These are phyloP conservation scores for Andrena hattorfiana DNA, from an alignment of 2,888 invertebrate species.

Conservation along the genomic window DNA sequence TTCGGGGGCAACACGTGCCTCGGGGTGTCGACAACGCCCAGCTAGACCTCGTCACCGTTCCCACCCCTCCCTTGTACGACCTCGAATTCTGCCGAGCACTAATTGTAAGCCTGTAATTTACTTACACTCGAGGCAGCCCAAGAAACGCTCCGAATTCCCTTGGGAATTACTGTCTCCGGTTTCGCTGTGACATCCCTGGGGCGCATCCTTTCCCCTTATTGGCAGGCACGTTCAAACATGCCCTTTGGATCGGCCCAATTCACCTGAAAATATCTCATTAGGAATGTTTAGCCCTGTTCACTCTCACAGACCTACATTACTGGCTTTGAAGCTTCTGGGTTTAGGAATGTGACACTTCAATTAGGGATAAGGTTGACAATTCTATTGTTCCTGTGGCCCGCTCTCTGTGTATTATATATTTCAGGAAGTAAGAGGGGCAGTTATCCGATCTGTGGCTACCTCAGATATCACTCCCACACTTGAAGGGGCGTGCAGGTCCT, in stretches of 20 bases:
- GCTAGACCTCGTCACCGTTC: slow-evolving; percentile 23
- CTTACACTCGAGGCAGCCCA: slow-evolving; percentile 14
- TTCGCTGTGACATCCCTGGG: slow-evolving; percentile 5
- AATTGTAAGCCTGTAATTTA: slow-evolving; percentile 62
- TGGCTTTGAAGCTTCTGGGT: no score
- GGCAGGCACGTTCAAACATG: slow-evolving; percentile 32
- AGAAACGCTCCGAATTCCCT: slow-evolving; percentile 47
- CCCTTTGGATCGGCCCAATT: slow-evolving; percentile 9
- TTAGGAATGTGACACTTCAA: no score
- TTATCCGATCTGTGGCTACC: no score
- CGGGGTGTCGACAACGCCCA: slow-evolving; percentile 42
- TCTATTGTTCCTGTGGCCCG: no score
- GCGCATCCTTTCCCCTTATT: background rate
- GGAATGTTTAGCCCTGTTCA: background rate
- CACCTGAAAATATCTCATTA: background rate
- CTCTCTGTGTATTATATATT: no score
- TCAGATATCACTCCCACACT: background rate
- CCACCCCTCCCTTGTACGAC: slow-evolving; percentile 24
- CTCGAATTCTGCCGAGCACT: slow-evolving; percentile 58
- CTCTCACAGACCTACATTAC: no score
- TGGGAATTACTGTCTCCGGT: slow-evolving; percentile 33
- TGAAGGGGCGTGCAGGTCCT: background rate
- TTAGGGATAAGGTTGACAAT: no score
- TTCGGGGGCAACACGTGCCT: slow-evolving; percentile 57
- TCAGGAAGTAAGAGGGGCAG: no score